Evolutionary conservation across 23 tunicate genomes (phyloP).

Genomic region (Trididemnum nubilum): DNA sequence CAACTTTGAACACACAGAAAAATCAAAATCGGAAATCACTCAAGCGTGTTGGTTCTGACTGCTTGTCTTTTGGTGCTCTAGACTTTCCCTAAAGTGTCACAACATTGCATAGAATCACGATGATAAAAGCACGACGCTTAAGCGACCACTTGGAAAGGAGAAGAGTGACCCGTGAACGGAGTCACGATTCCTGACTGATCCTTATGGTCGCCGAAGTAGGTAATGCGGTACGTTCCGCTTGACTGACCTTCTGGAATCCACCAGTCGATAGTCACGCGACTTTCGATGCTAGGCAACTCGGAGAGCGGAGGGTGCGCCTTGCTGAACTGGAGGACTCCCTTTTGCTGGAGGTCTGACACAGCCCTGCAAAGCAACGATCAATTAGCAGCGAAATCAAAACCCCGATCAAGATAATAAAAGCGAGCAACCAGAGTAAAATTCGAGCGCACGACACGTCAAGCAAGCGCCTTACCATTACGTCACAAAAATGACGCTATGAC

Average conservation of each 20-base stretch:
- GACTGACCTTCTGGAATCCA: slow-evolving; percentile 63
- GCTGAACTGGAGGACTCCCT: slow-evolving; percentile 15
- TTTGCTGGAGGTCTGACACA: not conserved
- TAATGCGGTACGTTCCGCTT: slow-evolving; percentile 68
- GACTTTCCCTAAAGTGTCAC: too few relatives aligned
- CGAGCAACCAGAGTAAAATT: too few relatives aligned
- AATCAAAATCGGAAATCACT: too few relatives aligned
- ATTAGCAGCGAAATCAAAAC: not conserved
- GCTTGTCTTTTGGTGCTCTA: too few relatives aligned
- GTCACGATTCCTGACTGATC: slow-evolving; percentile 38
- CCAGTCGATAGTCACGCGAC: slow-evolving; percentile 91
- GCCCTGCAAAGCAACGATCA: slow-evolving; percentile 11
- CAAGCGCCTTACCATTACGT: too few relatives aligned
- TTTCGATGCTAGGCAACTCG: slow-evolving; percentile 40
- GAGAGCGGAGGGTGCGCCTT: not conserved
- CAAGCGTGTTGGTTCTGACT: too few relatives aligned
- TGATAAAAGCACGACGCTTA: too few relatives aligned
- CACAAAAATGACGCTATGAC: too few relatives aligned
- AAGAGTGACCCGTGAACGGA: slow-evolving; percentile 61
- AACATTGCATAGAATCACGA: too few relatives aligned
- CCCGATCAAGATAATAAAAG: not conserved
- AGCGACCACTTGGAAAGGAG: slow-evolving; percentile 31
- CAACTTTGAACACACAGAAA: too few relatives aligned
- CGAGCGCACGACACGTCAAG: too few relatives aligned
- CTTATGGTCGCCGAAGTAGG: slow-evolving; percentile 58